A percentile compares a stretch with the other conserved stretches of the same genome.
phyloP scores from a whole-genome alignment of 1,140 invertebrate genomes.

The Drosophila suzukii region DNA sequence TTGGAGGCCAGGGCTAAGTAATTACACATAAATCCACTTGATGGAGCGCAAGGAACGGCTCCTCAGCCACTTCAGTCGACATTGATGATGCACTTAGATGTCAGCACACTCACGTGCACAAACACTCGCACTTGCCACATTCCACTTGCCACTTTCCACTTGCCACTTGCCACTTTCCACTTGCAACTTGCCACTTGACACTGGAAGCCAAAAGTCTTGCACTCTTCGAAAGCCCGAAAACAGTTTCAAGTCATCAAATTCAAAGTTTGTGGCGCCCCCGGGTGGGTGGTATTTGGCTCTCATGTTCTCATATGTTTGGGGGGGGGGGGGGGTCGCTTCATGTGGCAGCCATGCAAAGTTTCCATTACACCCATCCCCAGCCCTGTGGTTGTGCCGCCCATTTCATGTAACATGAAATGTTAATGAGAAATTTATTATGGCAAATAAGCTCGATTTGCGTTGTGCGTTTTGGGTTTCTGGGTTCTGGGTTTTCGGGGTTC shows the following conservation, averaged over 20 bases:
- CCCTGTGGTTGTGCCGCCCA: constrained; percentile 23
- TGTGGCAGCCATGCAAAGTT: constrained; percentile 30
- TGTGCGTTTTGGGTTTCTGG: constrained; percentile 28
- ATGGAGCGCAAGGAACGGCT: constrained; percentile 5
- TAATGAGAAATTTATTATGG: constrained; percentile 67
- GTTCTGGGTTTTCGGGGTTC: background rate
- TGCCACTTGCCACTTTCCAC: background rate
- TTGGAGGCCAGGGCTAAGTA: constrained; percentile 5
- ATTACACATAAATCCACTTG: constrained; percentile 41
- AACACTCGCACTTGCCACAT: constrained; percentile 4
- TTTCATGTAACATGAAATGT: constrained; percentile 60
- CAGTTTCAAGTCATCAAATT: constrained; percentile 55
- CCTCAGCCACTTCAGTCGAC: constrained; percentile 18
- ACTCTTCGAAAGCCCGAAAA: constrained; percentile 40
- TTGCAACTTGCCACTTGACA: constrained; percentile 43
- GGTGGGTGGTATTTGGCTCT: background rate
- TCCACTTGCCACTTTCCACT: constrained; percentile 3
- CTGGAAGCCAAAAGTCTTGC: constrained; percentile 56
- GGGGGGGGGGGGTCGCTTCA: too few species aligned
- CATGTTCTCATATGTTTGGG: background rate
- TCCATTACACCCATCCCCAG: constrained; percentile 24
- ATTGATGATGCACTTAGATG: constrained; percentile 45
- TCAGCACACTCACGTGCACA: constrained; percentile 24
- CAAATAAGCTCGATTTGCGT: constrained; percentile 62
- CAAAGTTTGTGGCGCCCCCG: constrained; percentile 35